These are phyloP conservation scores for Marcusenius ussheri DNA, from an alignment of 2,113 vertebrate species.

Conservation along the genomic window DNA sequence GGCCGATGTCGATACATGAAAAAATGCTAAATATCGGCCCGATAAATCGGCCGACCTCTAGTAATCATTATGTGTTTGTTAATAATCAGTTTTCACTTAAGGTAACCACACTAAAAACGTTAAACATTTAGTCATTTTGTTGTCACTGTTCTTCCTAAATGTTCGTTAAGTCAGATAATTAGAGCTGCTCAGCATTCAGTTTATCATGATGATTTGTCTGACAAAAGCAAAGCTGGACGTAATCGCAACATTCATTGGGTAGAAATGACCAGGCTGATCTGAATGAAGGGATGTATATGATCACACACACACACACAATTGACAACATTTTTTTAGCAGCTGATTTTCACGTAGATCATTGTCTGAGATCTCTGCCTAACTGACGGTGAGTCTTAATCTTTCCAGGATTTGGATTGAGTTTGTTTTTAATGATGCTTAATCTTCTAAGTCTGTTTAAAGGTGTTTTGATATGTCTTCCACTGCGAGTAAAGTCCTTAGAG, in stretches of 20 bases:
- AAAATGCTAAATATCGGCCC: too few relatives aligned
- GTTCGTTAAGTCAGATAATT: not conserved
- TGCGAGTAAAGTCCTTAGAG: not conserved
- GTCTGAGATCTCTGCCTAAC: not conserved
- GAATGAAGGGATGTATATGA: not conserved
- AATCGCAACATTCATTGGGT: not conserved
- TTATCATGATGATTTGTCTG: not conserved
- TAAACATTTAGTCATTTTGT: not conserved
- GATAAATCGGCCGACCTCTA: too few relatives aligned
- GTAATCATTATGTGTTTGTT: not conserved
- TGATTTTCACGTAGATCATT: not conserved
- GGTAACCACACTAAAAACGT: not conserved
- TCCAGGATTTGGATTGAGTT: not conserved
- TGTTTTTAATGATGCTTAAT: not conserved
- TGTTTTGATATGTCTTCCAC: not conserved
- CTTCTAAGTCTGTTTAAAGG: not conserved
- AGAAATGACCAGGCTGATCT: not conserved
- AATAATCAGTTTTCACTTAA: not conserved
- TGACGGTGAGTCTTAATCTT: not conserved
- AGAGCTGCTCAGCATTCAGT: not conserved
- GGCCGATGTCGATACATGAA: too few relatives aligned
- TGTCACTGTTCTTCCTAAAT: not conserved
- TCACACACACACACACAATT: not conserved
- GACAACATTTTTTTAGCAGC: not conserved
- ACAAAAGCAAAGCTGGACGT: not conserved